A percentile compares a stretch with the other conserved stretches of the same genome.
phyloP scores from a whole-genome alignment of 2,888 invertebrate species.

The Parnassius smintheus region DNA sequence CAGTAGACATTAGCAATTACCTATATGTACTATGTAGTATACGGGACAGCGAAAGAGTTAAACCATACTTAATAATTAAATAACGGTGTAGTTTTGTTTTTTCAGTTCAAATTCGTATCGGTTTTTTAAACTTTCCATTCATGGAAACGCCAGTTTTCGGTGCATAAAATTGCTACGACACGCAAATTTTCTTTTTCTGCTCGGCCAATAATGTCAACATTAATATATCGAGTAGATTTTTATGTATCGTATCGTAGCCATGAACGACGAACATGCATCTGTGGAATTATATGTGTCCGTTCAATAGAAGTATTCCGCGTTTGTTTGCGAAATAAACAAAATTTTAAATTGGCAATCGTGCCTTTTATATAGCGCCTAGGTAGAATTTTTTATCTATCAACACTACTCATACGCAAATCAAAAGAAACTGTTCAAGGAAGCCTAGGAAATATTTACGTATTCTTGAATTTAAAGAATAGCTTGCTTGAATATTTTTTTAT shows the following conservation, averaged over 20 bases:
- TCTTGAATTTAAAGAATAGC: slow-evolving; percentile 2
- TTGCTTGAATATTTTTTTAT: slow-evolving; percentile 10
- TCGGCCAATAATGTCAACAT: neutral
- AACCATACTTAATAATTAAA: too few relatives aligned
- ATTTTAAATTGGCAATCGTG: neutral
- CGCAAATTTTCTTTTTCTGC: neutral
- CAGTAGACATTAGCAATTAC: too few relatives aligned
- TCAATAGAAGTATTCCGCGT: slow-evolving; percentile 1
- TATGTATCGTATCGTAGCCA: too few relatives aligned
- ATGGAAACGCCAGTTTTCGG: slow-evolving; percentile 7
- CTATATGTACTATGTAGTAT: too few relatives aligned
- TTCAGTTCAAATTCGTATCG: neutral
- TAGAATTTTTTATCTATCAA: slow-evolving; percentile 5
- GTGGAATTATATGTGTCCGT: neutral
- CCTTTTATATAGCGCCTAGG: neutral
- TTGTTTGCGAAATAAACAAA: too few relatives aligned
- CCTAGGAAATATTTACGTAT: slow-evolving; percentile 5
- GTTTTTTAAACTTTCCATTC: slow-evolving; percentile 6
- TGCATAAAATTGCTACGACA: slow-evolving; percentile 5
- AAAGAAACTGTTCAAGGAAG: neutral
- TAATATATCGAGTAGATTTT: too few relatives aligned
- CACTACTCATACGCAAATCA: slow-evolving; percentile 5
- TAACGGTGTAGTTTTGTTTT: too few relatives aligned
- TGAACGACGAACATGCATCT: neutral
- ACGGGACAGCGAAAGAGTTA: too few relatives aligned